phyloP scores from a whole-genome alignment of 2,113 vertebrate species.

The Spilogale gracilis region DNA sequence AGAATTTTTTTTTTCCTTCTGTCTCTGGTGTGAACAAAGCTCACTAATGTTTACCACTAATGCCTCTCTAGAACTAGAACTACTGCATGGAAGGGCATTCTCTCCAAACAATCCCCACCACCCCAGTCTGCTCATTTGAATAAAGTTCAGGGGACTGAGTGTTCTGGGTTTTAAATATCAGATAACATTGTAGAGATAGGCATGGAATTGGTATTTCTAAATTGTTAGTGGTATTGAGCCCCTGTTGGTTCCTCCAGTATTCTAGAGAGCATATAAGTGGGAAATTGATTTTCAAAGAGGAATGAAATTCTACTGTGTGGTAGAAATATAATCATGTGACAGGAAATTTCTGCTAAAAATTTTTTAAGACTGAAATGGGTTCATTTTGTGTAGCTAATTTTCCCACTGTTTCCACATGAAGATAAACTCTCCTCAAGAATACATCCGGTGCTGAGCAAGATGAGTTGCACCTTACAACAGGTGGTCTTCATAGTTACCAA shows the following conservation, averaged over 20 bases:
- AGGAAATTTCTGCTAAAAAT: conserved; percentile 72
- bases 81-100: background rate
- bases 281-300: conserved; percentile 44
- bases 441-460: background rate
- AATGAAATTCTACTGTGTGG: conserved; percentile 8
- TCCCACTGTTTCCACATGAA: background rate
- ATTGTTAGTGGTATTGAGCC: background rate
- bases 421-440: background rate
- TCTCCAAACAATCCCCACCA: background rate
- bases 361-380: conserved; percentile 28
- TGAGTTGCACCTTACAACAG: background rate
- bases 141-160: background rate
- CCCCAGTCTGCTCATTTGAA: background rate
- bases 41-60: conserved; percentile 27
- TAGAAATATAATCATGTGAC: conserved; percentile 64
- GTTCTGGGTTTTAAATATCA: background rate
- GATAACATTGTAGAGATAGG: background rate
- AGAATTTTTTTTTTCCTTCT: background rate
- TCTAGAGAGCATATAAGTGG: conserved; percentile 44
- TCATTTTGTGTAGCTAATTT: background rate
- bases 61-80: background rate
- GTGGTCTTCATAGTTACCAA: background rate
- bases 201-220: background rate
- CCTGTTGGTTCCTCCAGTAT: background rate
- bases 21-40: conserved; percentile 17